Conservation (phyloP, 2,888 invertebrate genomes). For the Gymnosoma rotundatum region DNA sequence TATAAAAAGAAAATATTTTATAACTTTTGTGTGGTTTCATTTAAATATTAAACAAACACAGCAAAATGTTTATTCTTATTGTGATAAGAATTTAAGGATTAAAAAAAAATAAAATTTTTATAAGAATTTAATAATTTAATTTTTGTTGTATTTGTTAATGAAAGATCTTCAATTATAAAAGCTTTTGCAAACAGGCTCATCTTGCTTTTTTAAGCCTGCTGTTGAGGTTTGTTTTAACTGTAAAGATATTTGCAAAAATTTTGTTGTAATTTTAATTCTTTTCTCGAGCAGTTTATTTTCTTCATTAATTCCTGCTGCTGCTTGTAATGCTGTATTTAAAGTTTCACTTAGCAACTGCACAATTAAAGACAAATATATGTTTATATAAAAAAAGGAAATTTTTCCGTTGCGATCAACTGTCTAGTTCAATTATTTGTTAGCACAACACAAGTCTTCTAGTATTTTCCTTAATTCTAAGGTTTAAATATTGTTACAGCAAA, state of each 20-base stretch:
- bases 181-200: no score
- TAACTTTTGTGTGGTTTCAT: constrained; percentile 38
- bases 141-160: no score
- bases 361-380: not conserved
- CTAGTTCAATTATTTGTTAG: no score
- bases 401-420: no score
- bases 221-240: no score
- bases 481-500: constrained; percentile 4
- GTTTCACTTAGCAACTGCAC: constrained; percentile 48
- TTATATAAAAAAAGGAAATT: no score
- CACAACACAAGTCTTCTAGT: no score
- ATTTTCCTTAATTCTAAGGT: no score
- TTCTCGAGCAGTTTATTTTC: constrained; percentile 67
- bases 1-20: constrained; percentile 37
- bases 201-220: no score
- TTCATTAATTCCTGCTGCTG: constrained; percentile 50
- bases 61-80: not conserved
- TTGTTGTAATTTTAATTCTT: constrained; percentile 45
- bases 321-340: constrained; percentile 39
- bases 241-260: constrained; percentile 1
- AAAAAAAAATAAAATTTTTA: not conserved
- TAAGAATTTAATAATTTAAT: no score
- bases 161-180: no score
- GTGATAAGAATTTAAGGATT: not conserved
- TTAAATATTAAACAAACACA: constrained; percentile 19